phyloP scores from a whole-genome alignment of 2,113 vertebrate species.

The Aphelocoma coerulescens region DNA sequence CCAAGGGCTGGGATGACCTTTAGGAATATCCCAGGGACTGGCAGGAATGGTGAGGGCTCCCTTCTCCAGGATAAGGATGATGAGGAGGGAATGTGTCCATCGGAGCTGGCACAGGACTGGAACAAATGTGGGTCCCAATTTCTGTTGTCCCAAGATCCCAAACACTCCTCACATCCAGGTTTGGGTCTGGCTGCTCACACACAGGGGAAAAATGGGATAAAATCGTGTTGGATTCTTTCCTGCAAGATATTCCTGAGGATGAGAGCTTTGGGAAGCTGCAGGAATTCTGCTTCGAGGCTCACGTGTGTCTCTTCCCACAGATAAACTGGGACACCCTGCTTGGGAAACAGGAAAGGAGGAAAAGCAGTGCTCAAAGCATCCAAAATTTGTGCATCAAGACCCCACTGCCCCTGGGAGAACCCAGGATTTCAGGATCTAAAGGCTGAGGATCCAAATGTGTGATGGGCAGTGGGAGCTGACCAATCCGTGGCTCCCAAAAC shows the following conservation, averaged over 20 bases:
- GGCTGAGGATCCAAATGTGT: fast-evolving
- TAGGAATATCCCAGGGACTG: neutral
- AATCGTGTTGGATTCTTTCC: neutral
- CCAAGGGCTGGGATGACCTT: neutral
- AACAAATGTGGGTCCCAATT: neutral
- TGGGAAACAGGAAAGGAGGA: neutral
- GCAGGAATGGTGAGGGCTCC: neutral
- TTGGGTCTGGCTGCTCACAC: neutral
- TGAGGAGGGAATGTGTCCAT: neutral
- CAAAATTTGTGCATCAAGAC: neutral
- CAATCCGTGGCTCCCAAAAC: neutral
- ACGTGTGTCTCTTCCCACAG: neutral
- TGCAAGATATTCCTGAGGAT: neutral
- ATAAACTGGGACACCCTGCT: neutral
- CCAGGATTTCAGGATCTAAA: neutral
- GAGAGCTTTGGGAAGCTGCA: neutral
- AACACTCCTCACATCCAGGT: neutral
- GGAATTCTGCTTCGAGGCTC: neutral
- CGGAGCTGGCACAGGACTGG: neutral
- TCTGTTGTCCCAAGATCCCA: neutral
- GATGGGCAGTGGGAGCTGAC: neutral
- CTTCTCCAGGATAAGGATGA: neutral
- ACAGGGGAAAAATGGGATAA: no score
- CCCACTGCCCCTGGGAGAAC: fast-evolving
- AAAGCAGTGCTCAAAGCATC: neutral